Evolutionary conservation across 2,888 invertebrate genomes (phyloP).

Genomic region (Cataglyphis cursor): DNA sequence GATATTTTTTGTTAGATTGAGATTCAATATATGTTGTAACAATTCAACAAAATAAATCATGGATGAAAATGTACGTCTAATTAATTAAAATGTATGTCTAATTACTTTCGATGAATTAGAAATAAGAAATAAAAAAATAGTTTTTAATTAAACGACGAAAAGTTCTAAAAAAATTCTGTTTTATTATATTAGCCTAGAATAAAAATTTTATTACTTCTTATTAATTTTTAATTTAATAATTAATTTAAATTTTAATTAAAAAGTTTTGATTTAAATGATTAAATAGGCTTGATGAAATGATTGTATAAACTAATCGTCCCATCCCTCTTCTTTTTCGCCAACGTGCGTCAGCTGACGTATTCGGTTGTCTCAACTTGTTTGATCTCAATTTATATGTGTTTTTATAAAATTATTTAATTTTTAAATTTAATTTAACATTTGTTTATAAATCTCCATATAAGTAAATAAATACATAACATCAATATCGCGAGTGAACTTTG

Average conservation of each 20-base stretch:
- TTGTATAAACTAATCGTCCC: too few species aligned
- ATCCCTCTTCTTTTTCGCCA: neutral
- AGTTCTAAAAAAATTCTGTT: neutral
- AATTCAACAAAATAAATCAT: neutral
- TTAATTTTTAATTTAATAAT: neutral
- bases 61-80: neutral
- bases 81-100: too few species aligned
- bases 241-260: neutral
- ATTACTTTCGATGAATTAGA: neutral
- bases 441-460: neutral
- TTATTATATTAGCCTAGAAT: neutral
- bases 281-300: neutral
- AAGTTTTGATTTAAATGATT: neutral
- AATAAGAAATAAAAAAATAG: neutral
- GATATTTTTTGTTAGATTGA: constrained; percentile 11
- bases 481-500: constrained; percentile 60
- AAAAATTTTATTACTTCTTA: neutral
- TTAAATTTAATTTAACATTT: neutral
- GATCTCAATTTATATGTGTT: neutral
- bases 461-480: neutral
- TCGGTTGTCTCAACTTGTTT: neutral
- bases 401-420: neutral
- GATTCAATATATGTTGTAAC: constrained; percentile 10
- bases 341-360: neutral
- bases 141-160: neutral